These are phyloP conservation scores for Drosophila melanosoma DNA, from an alignment of 2,888 invertebrate species.

Conservation along the genomic window DNA sequence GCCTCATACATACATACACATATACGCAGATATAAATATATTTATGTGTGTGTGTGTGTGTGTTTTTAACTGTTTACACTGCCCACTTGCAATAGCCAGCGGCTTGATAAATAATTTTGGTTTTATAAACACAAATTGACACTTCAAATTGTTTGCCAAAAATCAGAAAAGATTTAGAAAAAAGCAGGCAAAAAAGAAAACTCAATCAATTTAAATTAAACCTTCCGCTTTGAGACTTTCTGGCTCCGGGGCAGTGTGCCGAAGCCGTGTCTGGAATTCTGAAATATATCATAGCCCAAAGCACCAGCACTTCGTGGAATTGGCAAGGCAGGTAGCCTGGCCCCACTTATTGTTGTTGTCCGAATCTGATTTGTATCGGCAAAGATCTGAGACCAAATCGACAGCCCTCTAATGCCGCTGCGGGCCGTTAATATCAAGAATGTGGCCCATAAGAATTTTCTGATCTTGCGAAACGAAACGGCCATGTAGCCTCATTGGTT, in stretches of 20 bases:
- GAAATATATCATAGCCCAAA: constrained; percentile 59
- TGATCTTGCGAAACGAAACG: constrained; percentile 40
- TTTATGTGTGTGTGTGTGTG: not conserved
- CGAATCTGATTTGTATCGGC: constrained; percentile 69
- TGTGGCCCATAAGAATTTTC: constrained; percentile 34
- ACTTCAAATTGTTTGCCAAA: constrained; percentile 75
- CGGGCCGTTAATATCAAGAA: constrained; percentile 35
- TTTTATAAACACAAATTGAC: constrained; percentile 78
- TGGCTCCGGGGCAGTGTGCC: constrained; percentile 24
- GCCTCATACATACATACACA: constrained; percentile 40
- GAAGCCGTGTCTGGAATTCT: constrained; percentile 23
- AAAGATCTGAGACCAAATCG: constrained; percentile 63
- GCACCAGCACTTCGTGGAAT: constrained; percentile 62
- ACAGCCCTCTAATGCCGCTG: constrained; percentile 39
- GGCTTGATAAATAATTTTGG: constrained; percentile 72
- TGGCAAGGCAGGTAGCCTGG: constrained; percentile 65
- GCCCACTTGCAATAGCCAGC: constrained; percentile 68
- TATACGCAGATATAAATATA: constrained; percentile 11
- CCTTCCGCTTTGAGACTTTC: constrained; percentile 52
- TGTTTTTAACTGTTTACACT: constrained; percentile 68
- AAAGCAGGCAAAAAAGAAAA: constrained; percentile 23
- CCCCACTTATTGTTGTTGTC: constrained; percentile 42
- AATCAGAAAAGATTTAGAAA: constrained; percentile 19
- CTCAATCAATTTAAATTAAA: constrained; percentile 71
- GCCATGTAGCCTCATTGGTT: not conserved